Conservation (phyloP, 1,140 invertebrate species). For the Mesaphorura yosii region DNA sequence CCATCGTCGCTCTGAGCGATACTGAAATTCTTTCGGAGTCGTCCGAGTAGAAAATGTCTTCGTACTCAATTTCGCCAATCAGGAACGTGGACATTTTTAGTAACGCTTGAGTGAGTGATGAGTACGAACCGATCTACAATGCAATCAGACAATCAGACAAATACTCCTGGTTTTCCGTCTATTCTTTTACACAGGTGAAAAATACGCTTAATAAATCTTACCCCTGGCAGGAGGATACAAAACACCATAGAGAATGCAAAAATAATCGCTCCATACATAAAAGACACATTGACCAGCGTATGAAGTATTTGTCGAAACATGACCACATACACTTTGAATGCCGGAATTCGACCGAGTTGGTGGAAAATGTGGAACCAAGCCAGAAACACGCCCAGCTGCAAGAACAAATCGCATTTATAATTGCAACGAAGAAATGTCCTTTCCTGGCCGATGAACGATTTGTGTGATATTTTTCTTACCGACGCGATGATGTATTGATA, state of each 20-base stretch:
- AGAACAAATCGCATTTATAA: constrained; percentile 2
- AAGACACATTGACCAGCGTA: neutral
- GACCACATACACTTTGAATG: neutral
- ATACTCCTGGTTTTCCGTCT: no score
- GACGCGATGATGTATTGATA: constrained; percentile 4
- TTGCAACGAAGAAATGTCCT: no score
- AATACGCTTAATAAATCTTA: neutral
- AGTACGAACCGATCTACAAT: neutral
- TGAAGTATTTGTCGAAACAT: neutral
- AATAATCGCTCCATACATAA: neutral
- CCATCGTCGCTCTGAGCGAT: neutral
- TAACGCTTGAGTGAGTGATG: neutral
- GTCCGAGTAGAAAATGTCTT: constrained; percentile 3
- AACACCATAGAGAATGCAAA: constrained; percentile 8
- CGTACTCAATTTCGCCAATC: constrained; percentile 8
- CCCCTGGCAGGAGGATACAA: constrained; percentile 8
- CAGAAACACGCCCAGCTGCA: constrained; percentile 3
- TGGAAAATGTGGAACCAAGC: constrained; percentile 2
- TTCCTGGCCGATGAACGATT: no score
- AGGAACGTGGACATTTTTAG: neutral
- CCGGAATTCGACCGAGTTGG: neutral
- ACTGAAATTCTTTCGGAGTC: neutral
- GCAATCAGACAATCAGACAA: neutral
- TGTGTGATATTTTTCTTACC: neutral
- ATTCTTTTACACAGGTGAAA: no score